These are phyloP conservation scores for Episyrphus balteatus DNA, from an alignment of 1,140 invertebrate species.

Conservation along the genomic window DNA sequence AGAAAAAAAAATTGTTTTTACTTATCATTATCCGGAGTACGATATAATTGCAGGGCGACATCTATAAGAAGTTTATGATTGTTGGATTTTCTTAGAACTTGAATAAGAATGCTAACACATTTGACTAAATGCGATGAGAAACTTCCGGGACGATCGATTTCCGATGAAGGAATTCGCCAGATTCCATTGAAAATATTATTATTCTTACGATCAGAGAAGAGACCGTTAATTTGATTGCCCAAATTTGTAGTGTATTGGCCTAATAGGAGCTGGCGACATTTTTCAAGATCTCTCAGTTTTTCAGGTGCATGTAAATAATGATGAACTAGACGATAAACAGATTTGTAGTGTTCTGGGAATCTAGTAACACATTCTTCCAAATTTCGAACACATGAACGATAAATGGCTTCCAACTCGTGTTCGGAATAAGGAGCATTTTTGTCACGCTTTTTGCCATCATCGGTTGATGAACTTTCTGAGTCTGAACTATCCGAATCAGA, in stretches of 20 bases:
- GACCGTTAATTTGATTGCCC: constrained; percentile 56
- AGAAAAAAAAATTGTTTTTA: constrained; percentile 30
- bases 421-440: constrained; percentile 30
- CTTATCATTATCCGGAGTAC: constrained; percentile 72
- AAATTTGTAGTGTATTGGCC: constrained; percentile 51
- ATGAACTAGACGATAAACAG: constrained; percentile 75
- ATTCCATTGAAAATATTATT: constrained; percentile 89
- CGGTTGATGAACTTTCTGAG: constrained; percentile 33
- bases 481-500: constrained; percentile 38
- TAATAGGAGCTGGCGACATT: constrained; percentile 60
- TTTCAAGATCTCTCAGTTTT: constrained; percentile 51
- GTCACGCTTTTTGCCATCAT: constrained; percentile 15
- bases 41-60: constrained; percentile 63
- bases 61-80: constrained; percentile 74
- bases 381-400: constrained; percentile 55
- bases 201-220: constrained; percentile 74
- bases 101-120: constrained; percentile 66
- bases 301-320: constrained; percentile 65
- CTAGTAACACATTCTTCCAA: constrained; percentile 73
- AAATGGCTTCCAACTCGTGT: constrained; percentile 39
- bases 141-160: constrained; percentile 84
- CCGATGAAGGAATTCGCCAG: constrained; percentile 80
- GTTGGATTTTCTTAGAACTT: constrained; percentile 64
- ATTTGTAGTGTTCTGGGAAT: constrained; percentile 88
- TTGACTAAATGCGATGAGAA: constrained; percentile 85